Base-by-base conservation (phyloP, 2,113 vertebrate genomes). In the Pogona vitticeps region DNA sequence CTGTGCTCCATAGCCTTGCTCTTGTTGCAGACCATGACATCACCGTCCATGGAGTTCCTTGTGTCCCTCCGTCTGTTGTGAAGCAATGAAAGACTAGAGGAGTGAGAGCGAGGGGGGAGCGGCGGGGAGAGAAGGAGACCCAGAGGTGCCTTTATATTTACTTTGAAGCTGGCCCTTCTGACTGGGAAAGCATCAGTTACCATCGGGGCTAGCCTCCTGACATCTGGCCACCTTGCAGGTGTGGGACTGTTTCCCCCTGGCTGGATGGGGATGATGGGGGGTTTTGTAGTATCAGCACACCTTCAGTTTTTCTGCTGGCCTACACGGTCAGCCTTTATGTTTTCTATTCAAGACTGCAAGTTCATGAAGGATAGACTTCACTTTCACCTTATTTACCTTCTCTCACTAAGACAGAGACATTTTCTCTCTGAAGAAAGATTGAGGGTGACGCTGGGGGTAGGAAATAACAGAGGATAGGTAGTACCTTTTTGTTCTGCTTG, bases 1-100 rank as follows among this genome's bases (percentile, higher is more conserved):
- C 80, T 70, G 72, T 3, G 40, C 72, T 82, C 42, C 71, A 65
- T 14, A n/a, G 70, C 86, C 18, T 58, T 65, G 79, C 86, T 87
- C 67, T 87, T 87, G 86, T 87, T 87, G 40, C 67, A 82, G 79
- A n/a, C 63, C 71, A 82, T 76, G 86, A 87, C 71, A 82, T 87
- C 79, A 82, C 26, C n/a, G 28, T 68, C 85, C 71, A 75, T 61
- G 58, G 79, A 75, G 79, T 87, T 82, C n/a, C 71, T 87, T 56
- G 70, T 36, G 79, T 46, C 46, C 70, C 21, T 81, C 59, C 26
- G 26, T 81, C 38, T 86, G 67, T 73, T 76, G 71, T 38, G 38
- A 80, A 76, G 61, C 71, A 13, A 67, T 82, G 61, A 82, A 82
- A 58, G 86, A 67, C 79, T n/a, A 76, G 86, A 73, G 72, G 31